phyloP scores from a whole-genome alignment of 1,140 invertebrate genomes.

The Camponotus pennsylvanicus region DNA sequence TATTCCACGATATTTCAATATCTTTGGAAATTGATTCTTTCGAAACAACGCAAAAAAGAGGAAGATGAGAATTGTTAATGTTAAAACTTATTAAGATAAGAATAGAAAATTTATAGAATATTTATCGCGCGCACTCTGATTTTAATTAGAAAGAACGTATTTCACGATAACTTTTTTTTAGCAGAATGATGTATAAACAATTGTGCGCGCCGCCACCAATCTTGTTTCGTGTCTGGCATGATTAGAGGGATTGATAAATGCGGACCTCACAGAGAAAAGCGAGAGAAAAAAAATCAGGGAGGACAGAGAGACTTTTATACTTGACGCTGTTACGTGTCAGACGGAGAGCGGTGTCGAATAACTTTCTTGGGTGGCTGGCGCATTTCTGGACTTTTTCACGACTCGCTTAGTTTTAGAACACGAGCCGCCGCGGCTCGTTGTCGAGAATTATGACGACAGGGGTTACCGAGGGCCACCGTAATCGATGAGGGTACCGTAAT shows the following conservation, averaged over 20 bases:
- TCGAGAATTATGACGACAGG: slow-evolving; percentile 68
- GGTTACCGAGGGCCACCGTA: slow-evolving; percentile 52
- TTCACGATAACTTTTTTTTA: not conserved
- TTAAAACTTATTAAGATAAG: slow-evolving; percentile 10
- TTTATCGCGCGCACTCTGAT: too few relatives aligned
- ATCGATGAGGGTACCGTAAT: slow-evolving; percentile 44
- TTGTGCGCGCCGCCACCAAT: not conserved
- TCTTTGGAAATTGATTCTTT: slow-evolving; percentile 19
- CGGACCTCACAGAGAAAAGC: not conserved
- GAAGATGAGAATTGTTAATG: not conserved
- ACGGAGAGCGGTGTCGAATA: slow-evolving; percentile 57
- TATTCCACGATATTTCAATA: slow-evolving; percentile 52
- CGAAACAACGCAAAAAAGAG: not conserved
- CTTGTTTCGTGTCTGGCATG: not conserved
- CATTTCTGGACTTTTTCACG: slow-evolving; percentile 61
- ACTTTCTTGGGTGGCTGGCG: slow-evolving; percentile 52
- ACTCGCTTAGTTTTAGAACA: slow-evolving; percentile 65
- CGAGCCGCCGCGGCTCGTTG: slow-evolving; percentile 49
- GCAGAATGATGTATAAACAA: not conserved
- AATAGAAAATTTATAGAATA: not conserved
- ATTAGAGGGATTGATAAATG: not conserved
- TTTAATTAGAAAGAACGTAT: not conserved
- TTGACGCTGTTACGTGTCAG: slow-evolving; percentile 45
- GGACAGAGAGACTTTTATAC: slow-evolving; percentile 64
- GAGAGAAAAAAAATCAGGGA: not conserved